These are phyloP conservation scores for Dinothrombium tinctorium DNA, from an alignment of 1,140 invertebrate species.

Conservation along the genomic window DNA sequence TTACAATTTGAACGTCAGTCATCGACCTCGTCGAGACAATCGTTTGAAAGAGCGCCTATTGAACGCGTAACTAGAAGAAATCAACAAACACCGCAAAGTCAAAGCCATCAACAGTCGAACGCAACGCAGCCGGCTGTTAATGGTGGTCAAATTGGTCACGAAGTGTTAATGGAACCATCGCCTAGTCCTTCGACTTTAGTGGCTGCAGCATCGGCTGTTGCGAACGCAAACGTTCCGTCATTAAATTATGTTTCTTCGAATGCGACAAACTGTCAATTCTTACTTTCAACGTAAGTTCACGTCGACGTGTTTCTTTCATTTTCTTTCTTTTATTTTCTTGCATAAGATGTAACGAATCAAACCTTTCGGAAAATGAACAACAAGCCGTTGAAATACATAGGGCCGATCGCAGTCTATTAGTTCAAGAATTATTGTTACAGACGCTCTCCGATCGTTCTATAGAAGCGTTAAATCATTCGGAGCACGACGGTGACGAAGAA, in stretches of 20 bases:
- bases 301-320: neutral
- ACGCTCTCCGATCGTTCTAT: too few species aligned
- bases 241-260: neutral
- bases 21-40: constrained; percentile 11
- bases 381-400: constrained; percentile 31
- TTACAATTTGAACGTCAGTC: constrained; percentile 52
- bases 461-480: too few species aligned
- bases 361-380: constrained; percentile 28
- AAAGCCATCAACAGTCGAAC: neutral
- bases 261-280: neutral
- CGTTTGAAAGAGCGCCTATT: neutral
- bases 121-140: neutral
- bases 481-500: too few species aligned
- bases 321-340: neutral
- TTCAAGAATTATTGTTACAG: constrained; percentile 37
- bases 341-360: constrained; percentile 28
- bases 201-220: neutral
- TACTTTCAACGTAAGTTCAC: neutral
- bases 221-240: neutral
- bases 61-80: neutral
- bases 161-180: neutral
- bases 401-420: constrained; percentile 38
- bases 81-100: neutral
- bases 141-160: neutral
- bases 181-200: too few species aligned